These are phyloP conservation scores for Bombus cullumanus DNA, from an alignment of 1,140 invertebrate genomes.

Conservation along the genomic window DNA sequence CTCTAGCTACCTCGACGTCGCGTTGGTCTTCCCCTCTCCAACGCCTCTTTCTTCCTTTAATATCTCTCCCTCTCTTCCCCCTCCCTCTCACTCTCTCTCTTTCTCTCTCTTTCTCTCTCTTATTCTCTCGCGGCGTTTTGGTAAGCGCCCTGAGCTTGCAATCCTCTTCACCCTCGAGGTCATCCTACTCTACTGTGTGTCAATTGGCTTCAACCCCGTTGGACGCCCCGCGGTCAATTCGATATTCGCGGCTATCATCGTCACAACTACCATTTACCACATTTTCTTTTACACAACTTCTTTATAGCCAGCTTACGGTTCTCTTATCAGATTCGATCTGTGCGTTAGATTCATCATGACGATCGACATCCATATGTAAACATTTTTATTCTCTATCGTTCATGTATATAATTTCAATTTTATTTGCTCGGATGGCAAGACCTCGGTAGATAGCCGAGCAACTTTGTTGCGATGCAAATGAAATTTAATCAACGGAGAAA, in stretches of 20 bases:
- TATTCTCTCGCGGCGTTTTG: conserved; percentile 44
- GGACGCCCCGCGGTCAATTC: conserved; percentile 28
- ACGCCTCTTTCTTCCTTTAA: not conserved
- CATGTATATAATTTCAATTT: not conserved
- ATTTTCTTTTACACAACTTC: not conserved
- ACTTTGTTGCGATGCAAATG: conserved; percentile 45
- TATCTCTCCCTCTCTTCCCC: not conserved
- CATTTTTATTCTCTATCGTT: too few relatives aligned
- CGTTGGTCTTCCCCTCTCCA: conserved; percentile 25
- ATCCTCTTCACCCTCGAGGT: conserved; percentile 51
- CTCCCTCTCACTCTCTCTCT: too few relatives aligned
- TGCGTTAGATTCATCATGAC: not conserved
- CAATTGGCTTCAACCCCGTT: conserved; percentile 44
- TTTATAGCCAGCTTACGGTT: not conserved
- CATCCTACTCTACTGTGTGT: conserved; percentile 27
- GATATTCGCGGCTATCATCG: conserved; percentile 21
- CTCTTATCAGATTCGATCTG: too few relatives aligned
- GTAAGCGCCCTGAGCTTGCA: conserved; percentile 63
- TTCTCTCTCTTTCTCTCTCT: not conserved
- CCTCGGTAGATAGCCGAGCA: not conserved
- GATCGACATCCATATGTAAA: too few relatives aligned
- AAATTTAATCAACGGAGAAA: conserved; percentile 43
- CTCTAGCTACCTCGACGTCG: conserved; percentile 22
- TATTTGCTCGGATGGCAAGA: too few relatives aligned
- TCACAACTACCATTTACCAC: not conserved